Evolutionary conservation across 2,113 vertebrate species (phyloP), one percentile per base, ranked within the genome.

Genomic region (Bombycilla garrulus): DNA sequence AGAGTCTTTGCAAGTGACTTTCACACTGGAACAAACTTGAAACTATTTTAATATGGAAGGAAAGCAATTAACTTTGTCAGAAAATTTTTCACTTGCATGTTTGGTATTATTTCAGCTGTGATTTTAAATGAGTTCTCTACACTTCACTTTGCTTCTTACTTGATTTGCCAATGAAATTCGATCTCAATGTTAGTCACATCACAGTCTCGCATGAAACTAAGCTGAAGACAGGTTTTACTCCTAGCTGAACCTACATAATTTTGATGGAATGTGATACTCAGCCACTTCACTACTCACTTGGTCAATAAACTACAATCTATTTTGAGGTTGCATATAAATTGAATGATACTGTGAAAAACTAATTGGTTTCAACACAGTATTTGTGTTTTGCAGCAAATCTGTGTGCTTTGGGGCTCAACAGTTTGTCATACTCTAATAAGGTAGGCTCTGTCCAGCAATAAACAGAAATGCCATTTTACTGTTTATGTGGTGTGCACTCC

Each of bases 21-120:
- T 95, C 36, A 5, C 47, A 62, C 20, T 86, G 79, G 64, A 92
- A 94, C n/a, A 92, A 89, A 92, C 72, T 91, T 45, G 50, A 56
- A 91, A 85, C 64, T 91, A 35, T 93, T 91, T 89, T 86, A 88
- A 86, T 53, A 74, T 48, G 29, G 67, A 78, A 93, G 64, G 85
- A 95, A 95, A 92, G 60, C 51, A 95, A 95, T 93, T 88, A 83
- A 80, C 33, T 94, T 92, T 77, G 78, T 90, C 84, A 80, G 87
- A 82, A 93, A 40, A 80, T 78, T 96, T 95, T 96, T 94, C 64
- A 86, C 64, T 83, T 81, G 15, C 47, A 76, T 72, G 40, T 80
- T 90, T 82, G 28, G 6, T 93, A 90, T 93, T 95, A 90, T 94
- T 96, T 95, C 86, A 94, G 81, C 78, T 90, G 78, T 66, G 74